phyloP scores from a whole-genome alignment of 2,888 invertebrate genomes.

The Ectemnius lituratus region DNA sequence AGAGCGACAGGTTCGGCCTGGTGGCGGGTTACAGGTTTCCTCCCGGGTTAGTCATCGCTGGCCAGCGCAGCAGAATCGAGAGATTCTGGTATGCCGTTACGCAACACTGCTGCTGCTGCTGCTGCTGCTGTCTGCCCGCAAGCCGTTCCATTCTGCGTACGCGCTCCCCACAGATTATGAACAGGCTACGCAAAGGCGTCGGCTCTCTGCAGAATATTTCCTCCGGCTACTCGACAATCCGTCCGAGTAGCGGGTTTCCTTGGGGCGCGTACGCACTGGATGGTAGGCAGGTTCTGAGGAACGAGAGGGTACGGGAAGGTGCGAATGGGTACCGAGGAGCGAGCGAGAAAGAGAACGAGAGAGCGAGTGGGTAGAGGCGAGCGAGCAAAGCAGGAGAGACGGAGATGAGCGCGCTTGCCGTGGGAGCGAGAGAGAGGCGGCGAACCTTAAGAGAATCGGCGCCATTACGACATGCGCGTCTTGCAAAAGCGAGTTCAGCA shows the following conservation, averaged over 20 bases:
- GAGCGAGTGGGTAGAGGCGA: slow-evolving; percentile 27
- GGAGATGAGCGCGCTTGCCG: slow-evolving; percentile 14
- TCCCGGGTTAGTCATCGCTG: background rate
- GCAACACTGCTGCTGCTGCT: background rate
- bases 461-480: slow-evolving; percentile 74
- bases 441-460: slow-evolving; percentile 62
- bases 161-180: slow-evolving; percentile 34
- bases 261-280: slow-evolving; percentile 17
- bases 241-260: slow-evolving; percentile 31
- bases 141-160: slow-evolving; percentile 53
- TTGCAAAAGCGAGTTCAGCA: slow-evolving; percentile 61
- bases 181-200: slow-evolving; percentile 9
- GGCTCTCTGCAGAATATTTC: slow-evolving; percentile 27
- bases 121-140: background rate
- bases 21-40: background rate
- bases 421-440: slow-evolving; percentile 23
- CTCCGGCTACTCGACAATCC: slow-evolving; percentile 20
- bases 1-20: background rate
- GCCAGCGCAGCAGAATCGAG: background rate
- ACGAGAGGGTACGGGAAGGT: slow-evolving; percentile 6
- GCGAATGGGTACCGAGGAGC: slow-evolving; percentile 22
- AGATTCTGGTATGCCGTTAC: background rate
- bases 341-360: slow-evolving; percentile 37
- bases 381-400: slow-evolving; percentile 32
- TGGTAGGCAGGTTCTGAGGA: background rate